These are phyloP conservation scores for Steinernema khuongi DNA, from an alignment of 1,140 invertebrate species.

Conservation along the genomic window DNA sequence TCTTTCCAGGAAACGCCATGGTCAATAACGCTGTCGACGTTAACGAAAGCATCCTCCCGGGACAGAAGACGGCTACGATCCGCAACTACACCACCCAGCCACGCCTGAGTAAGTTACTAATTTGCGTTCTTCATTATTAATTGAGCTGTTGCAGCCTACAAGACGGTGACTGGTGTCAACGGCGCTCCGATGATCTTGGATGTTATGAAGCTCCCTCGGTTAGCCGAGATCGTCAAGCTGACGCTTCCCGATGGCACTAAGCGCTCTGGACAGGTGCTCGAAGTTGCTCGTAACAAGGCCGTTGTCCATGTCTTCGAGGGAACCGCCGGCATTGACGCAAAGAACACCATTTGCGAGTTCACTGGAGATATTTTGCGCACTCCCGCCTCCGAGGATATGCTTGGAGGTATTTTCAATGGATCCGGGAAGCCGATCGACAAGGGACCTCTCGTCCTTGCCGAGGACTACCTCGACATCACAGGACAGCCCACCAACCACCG, in stretches of 20 bases:
- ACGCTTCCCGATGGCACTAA: conserved; percentile 83
- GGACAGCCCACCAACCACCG: conserved; percentile 95
- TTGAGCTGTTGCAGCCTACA: conserved; percentile 71
- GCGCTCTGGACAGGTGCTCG: conserved; percentile 86
- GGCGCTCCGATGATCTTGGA: conserved; percentile 93
- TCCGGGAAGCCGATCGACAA: no score
- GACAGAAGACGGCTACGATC: conserved; percentile 83
- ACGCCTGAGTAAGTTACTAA: conserved; percentile 78
- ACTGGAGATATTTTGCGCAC: conserved; percentile 92
- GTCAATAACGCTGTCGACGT: conserved; percentile 55
- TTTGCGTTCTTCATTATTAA: conserved; percentile 27
- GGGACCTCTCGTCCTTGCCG: conserved; percentile 89
- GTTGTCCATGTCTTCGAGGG: conserved; percentile 96
- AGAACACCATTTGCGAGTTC: conserved; percentile 93
- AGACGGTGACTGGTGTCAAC: conserved; percentile 94
- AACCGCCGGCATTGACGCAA: conserved; percentile 93
- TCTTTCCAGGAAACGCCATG: no score
- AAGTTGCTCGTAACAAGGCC: conserved; percentile 90
- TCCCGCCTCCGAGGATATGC: conserved; percentile 94
- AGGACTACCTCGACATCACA: conserved; percentile 92
- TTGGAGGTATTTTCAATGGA: conserved; percentile 96
- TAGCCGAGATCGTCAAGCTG: conserved; percentile 89
- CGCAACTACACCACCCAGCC: conserved; percentile 95
- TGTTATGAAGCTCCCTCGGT: conserved; percentile 96
- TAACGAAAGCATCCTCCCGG: conserved; percentile 59